Evolutionary conservation across 1,140 invertebrate genomes (phyloP).

Genomic region (Trichoplusia ni): DNA sequence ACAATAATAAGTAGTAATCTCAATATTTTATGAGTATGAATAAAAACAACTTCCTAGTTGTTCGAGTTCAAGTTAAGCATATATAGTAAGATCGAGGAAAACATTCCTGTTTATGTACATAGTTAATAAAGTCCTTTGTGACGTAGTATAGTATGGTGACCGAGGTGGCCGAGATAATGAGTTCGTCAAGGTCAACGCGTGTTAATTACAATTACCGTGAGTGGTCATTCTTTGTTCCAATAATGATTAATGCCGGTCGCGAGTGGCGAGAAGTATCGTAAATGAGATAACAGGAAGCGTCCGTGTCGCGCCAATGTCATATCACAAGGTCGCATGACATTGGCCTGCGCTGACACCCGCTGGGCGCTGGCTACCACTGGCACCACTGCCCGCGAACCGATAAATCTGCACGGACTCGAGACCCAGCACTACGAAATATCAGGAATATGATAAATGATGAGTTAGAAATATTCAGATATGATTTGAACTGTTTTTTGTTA

Average conservation of each 20-base stretch:
- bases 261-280: conserved; percentile 67
- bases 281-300: conserved; percentile 78
- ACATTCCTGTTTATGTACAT: conserved; percentile 61
- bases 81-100: conserved; percentile 66
- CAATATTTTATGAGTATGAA: not conserved
- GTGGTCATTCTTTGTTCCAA: conserved; percentile 80
- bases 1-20: conserved; percentile 6
- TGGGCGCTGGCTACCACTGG: not conserved
- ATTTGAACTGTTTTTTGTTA: too few species aligned
- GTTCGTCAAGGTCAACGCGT: conserved; percentile 69
- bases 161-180: conserved; percentile 67
- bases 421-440: not conserved
- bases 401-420: not conserved
- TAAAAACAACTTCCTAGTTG: conserved; percentile 44
- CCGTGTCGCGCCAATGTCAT: conserved; percentile 68
- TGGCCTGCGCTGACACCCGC: conserved; percentile 15
- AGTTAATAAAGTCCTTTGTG: conserved; percentile 67
- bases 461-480: too few species aligned
- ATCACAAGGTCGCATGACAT: conserved; percentile 53
- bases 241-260: conserved; percentile 75
- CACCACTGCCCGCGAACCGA: not conserved
- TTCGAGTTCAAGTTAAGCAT: conserved; percentile 30
- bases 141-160: conserved; percentile 65
- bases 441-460: too few species aligned
- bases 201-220: conserved; percentile 79